phyloP scores from a whole-genome alignment of 37 sponge, comb jelly and placozoan species.

The Eunapius fragilis region DNA sequence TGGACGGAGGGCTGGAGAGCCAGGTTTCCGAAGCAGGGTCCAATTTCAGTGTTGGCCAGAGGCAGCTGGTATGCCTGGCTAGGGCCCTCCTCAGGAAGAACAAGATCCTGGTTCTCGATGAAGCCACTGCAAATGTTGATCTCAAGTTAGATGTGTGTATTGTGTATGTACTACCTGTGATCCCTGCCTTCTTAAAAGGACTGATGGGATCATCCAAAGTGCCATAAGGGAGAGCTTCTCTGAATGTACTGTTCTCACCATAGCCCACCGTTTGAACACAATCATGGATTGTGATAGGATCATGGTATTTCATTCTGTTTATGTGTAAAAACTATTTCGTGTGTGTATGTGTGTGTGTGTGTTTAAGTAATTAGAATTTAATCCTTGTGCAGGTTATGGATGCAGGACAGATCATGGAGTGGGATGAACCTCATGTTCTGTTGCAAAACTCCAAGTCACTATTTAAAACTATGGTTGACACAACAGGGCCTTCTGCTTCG shows the following conservation, averaged over 20 bases:
- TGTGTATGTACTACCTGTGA: neutral
- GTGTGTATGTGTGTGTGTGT: neutral
- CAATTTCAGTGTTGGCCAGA: slow-evolving; percentile 90
- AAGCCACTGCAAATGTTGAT: slow-evolving; percentile 91
- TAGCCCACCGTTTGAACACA: slow-evolving; percentile 95
- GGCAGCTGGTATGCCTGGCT: slow-evolving; percentile 85
- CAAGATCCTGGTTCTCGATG: slow-evolving; percentile 84
- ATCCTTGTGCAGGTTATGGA: slow-evolving; percentile 41
- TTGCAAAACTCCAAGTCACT: slow-evolving; percentile 37
- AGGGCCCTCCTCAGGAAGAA: slow-evolving; percentile 80
- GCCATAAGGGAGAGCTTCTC: slow-evolving; percentile 72
- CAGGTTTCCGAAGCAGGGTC: slow-evolving; percentile 78
- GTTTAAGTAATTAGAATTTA: neutral
- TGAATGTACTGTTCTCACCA: slow-evolving; percentile 85
- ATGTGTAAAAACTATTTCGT: neutral
- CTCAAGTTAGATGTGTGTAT: slow-evolving; percentile 31
- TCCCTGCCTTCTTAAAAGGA: slow-evolving; percentile 32
- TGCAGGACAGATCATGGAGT: slow-evolving; percentile 49
- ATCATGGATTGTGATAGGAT: slow-evolving; percentile 90
- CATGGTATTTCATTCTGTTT: slow-evolving; percentile 77
- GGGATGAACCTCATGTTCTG: slow-evolving; percentile 44
- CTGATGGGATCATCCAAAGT: slow-evolving; percentile 89
- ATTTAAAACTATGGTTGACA: slow-evolving; percentile 53
- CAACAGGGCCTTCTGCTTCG: slow-evolving; percentile 33
- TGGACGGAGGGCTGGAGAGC: slow-evolving; percentile 62